phyloP scores from a whole-genome alignment of 1,140 invertebrate species.

The Drosophila cardini region DNA sequence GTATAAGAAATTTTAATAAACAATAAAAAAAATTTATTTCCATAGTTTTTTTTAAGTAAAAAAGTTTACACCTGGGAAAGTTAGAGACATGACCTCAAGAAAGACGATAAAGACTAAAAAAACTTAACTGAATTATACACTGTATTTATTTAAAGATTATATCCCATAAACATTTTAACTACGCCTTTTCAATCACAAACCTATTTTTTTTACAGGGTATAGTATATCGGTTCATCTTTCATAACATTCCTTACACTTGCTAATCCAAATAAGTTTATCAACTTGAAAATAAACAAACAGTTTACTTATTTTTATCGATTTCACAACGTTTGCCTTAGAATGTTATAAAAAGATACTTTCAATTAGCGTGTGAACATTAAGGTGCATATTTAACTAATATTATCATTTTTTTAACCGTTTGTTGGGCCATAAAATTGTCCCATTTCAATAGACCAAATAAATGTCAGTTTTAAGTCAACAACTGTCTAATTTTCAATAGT shows the following conservation, averaged over 20 bases:
- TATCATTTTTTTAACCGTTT: conserved; percentile 27
- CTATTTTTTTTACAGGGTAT: neutral
- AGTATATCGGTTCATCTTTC: neutral
- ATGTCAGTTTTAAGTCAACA: conserved; percentile 52
- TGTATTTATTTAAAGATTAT: no score
- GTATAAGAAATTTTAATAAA: neutral
- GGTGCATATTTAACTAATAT: conserved; percentile 19
- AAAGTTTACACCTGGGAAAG: no score
- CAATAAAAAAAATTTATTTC: no score
- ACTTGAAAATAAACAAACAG: conserved; percentile 2
- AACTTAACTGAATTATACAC: no score
- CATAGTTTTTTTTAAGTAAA: no score
- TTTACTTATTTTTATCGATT: neutral
- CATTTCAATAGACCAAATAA: conserved; percentile 58
- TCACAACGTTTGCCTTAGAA: neutral
- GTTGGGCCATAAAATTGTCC: conserved; percentile 42
- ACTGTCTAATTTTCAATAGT: conserved; percentile 51
- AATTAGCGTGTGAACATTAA: conserved; percentile 31
- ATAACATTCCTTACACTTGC: neutral
- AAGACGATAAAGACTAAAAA: no score
- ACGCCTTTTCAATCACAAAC: no score
- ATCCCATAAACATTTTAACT: no score
- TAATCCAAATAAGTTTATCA: conserved; percentile 5
- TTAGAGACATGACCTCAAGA: no score
- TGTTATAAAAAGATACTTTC: conserved; percentile 15